Evolutionary conservation across 2,113 vertebrate genomes (phyloP).

Genomic region (Jaculus jaculus): DNA sequence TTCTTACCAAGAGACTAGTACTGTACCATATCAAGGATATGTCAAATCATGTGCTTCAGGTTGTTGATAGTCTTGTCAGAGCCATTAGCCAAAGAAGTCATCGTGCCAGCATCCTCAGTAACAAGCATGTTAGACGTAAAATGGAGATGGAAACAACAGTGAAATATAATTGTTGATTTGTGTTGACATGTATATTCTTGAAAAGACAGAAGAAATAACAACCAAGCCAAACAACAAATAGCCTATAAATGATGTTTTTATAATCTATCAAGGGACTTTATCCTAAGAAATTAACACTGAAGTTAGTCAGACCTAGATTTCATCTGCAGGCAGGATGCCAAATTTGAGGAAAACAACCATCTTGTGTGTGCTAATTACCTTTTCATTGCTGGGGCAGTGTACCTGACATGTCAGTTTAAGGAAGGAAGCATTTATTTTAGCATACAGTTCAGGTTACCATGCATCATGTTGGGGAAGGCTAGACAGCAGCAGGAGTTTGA

Average conservation of each 20-base stretch:
- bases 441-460: too few relatives aligned
- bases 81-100: neutral
- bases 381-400: too few relatives aligned
- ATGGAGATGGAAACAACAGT: neutral
- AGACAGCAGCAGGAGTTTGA: too few relatives aligned
- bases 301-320: conserved; percentile 2
- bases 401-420: too few relatives aligned
- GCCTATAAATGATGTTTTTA: neutral
- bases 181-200: neutral
- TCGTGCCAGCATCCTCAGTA: neutral
- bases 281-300: neutral
- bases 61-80: neutral
- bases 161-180: neutral
- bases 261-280: neutral
- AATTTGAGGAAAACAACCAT: neutral
- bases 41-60: neutral
- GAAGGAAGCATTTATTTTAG: too few relatives aligned
- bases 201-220: conserved; percentile 1
- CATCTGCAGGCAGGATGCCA: neutral
- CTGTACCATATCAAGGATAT: neutral
- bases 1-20: conserved; percentile 7
- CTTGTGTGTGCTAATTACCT: neutral
- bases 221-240: conserved; percentile 8
- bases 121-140: neutral
- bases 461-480: too few relatives aligned